phyloP scores from a whole-genome alignment of 2,888 invertebrate species.

The Aporophyla lueneburgensis region DNA sequence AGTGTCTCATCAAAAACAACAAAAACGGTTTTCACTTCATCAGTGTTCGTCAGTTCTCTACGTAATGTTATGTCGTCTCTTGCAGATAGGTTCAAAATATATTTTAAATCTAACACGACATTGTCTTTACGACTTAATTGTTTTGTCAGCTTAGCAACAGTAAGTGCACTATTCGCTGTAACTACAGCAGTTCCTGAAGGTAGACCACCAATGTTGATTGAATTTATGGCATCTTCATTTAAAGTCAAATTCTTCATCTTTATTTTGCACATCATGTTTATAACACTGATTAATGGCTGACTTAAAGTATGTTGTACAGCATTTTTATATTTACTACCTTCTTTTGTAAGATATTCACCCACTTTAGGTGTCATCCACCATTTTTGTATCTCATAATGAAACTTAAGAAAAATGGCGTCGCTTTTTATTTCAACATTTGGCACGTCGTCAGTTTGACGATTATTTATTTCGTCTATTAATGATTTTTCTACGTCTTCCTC shows the following conservation, averaged over 20 bases:
- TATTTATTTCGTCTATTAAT: conserved; percentile 25
- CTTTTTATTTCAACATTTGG: conserved; percentile 14
- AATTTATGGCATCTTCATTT: background rate
- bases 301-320: conserved; percentile 21
- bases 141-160: conserved; percentile 2
- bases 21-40: background rate
- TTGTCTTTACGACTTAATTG: background rate
- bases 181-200: conserved; percentile 8
- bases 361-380: conserved; percentile 43
- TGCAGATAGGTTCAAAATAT: conserved; percentile 7
- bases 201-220: too few species aligned
- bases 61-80: background rate
- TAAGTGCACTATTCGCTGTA: background rate
- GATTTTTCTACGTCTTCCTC: conserved; percentile 27
- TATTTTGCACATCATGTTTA: conserved; percentile 2
- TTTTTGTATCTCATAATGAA: conserved; percentile 42
- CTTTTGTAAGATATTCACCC: conserved; percentile 35
- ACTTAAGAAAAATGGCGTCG: conserved; percentile 31
- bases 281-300: conserved; percentile 9
- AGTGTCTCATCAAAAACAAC: conserved; percentile 2
- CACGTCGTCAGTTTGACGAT: background rate
- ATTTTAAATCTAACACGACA: conserved; percentile 8
- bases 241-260: background rate
- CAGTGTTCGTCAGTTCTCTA: background rate
- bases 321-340: conserved; percentile 21